A percentile compares a stretch with the other conserved stretches of the same genome.
Conservation (phyloP, 2,888 invertebrate species). For the Caenorhabditis macrosperma region DNA sequence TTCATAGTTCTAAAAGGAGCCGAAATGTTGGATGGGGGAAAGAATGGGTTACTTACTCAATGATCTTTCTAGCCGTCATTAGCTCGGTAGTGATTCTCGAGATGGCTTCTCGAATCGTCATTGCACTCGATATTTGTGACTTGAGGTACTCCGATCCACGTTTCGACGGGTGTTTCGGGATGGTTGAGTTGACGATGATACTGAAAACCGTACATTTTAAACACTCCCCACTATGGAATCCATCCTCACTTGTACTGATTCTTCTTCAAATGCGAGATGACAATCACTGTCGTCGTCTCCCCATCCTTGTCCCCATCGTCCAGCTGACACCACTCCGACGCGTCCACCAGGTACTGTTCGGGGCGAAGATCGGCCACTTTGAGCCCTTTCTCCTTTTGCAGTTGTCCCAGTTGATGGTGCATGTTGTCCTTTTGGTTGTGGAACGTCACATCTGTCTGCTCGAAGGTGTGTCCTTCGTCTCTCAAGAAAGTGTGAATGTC, state of each 20-base stretch:
- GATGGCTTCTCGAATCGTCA: constrained; percentile 18
- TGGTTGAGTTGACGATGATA: constrained; percentile 32
- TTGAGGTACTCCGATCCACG: constrained; percentile 8
- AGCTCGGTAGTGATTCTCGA: constrained; percentile 22
- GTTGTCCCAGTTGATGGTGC: constrained; percentile 13
- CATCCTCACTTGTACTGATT: constrained; percentile 32
- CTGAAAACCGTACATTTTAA: constrained; percentile 4
- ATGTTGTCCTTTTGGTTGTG: constrained; percentile 20
- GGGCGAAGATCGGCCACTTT: constrained; percentile 26
- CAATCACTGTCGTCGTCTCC: constrained; percentile 37
- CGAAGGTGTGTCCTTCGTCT: constrained; percentile 26
- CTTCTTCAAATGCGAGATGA: constrained; percentile 32
- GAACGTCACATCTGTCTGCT: constrained; percentile 25
- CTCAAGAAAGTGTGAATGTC: constrained; percentile 14
- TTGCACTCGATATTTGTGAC: constrained; percentile 1
- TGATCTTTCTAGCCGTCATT: constrained; percentile 8
- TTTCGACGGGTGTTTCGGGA: constrained; percentile 11
- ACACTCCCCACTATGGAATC: background rate
- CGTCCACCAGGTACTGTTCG: constrained; percentile 33
- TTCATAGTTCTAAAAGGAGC: constrained; percentile 33
- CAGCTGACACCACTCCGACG: constrained; percentile 10
- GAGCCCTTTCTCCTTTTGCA: constrained; percentile 8
- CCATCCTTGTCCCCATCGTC: background rate
- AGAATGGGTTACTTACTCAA: constrained; percentile 20
- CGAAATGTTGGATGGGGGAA: no score